A percentile compares a stretch with the other conserved stretches of the same genome.
phyloP scores from a whole-genome alignment of 53 echinoderm and acorn worm genomes.

The Luidia sarsii region DNA sequence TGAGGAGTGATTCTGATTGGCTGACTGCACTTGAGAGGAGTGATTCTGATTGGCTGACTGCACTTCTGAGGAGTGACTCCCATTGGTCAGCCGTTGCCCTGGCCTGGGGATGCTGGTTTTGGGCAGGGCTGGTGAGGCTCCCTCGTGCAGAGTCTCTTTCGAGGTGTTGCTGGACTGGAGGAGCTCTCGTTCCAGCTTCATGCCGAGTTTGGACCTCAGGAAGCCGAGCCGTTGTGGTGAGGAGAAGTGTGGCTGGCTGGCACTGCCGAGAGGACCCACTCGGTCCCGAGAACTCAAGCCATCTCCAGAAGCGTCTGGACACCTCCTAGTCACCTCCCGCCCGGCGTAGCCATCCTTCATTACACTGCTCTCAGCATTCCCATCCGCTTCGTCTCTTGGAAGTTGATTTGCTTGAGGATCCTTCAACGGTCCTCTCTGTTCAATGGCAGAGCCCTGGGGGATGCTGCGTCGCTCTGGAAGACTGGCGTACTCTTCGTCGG shows the following conservation, averaged over 20 bases:
- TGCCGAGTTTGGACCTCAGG: constrained; percentile 37
- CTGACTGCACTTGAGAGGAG: background rate
- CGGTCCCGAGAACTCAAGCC: background rate
- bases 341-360: background rate
- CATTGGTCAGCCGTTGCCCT: constrained; percentile 4
- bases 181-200: constrained; percentile 39
- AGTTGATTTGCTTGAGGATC: background rate
- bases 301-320: background rate
- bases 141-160: background rate
- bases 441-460: background rate
- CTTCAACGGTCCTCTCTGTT: background rate
- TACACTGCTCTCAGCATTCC: background rate
- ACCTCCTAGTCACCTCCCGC: background rate
- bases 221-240: constrained; percentile 25
- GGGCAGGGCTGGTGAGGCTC: too few species aligned
- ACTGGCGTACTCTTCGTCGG: constrained; percentile 34
- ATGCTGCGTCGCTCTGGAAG: constrained; percentile 37
- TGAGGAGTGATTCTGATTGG: constrained; percentile 6
- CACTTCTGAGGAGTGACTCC: background rate
- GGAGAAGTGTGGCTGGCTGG: constrained; percentile 13
- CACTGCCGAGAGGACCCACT: constrained; percentile 4
- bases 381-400: background rate
- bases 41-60: constrained; percentile 1
- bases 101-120: too few species aligned
- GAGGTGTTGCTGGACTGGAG: constrained; percentile 2